Evolutionary conservation across 2,113 vertebrate genomes (phyloP).

Genomic region (Aegotheles bennettii): DNA sequence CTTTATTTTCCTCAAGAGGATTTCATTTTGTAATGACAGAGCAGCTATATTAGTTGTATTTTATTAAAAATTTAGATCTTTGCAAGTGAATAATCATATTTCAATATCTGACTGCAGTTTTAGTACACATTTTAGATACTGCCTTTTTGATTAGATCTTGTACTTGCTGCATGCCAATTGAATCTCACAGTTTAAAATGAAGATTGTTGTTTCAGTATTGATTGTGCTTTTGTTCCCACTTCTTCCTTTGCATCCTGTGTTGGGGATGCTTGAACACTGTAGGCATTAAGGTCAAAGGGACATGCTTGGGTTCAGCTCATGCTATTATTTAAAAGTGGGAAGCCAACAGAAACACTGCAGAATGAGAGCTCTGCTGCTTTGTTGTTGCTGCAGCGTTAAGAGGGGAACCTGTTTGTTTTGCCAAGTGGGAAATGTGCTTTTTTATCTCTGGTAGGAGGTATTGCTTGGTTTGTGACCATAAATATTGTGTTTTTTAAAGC

Average conservation of each 20-base stretch:
- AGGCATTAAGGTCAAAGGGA: background rate
- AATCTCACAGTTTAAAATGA: background rate
- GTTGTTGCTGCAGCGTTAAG: background rate
- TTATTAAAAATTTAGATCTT: background rate
- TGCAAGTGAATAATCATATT: background rate
- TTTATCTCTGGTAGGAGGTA: background rate
- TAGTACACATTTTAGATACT: background rate
- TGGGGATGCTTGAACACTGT: background rate
- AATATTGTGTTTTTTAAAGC: background rate
- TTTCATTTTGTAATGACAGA: background rate
- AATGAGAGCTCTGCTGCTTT: background rate
- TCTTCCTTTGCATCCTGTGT: background rate
- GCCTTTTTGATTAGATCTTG: background rate
- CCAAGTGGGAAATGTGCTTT: background rate
- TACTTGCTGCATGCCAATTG: background rate
- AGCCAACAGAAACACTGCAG: background rate
- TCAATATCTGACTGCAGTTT: background rate
- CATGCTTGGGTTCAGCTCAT: background rate
- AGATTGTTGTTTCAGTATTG: background rate
- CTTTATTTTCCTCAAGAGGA: background rate
- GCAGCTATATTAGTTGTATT: background rate
- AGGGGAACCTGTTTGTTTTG: background rate
- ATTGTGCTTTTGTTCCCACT: background rate
- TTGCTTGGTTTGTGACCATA: background rate
- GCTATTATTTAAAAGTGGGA: background rate